Base-by-base conservation (phyloP, 2,113 vertebrate genomes). In the Phalacrocorax aristotelis region DNA sequence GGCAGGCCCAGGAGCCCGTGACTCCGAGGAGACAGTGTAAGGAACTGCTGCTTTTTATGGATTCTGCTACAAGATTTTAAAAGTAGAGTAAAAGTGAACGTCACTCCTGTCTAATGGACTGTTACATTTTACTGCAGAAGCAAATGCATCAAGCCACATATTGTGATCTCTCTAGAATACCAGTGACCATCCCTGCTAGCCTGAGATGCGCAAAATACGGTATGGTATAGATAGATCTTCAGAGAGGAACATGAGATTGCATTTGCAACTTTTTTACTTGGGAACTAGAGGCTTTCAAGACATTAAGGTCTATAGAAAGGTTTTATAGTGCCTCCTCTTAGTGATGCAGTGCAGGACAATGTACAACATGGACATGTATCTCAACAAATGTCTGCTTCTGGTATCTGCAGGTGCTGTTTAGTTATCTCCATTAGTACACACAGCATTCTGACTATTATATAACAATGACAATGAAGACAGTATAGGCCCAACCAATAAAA, bases 261-360 rank as follows among this genome's bases (percentile, higher is more conserved):
- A 34, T 79, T 85, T 83, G 70, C 36, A 84, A 46, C 52, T 44
- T 91, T 38, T 83, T 94, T 54, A 27, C 71, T 69, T 51, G 71
- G 34, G 36, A 91, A 20, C 27, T 72, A 30, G 29, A 92, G 40
- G 25, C 40, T 87, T 85, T 82, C 32, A 82, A 70, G 57, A 34
- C 23, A 46, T 69, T 25, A 61, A 58, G 13, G 27, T 74, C 74
- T 75, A 65, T 6, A 52, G 74, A 83, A 92, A 44, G 25, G 32
- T 51, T 82, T 55, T 85, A 40, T 9, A 74, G 65, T 44, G 30
- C 5, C 46, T 62, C 17, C 3, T 80, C 69, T 75, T 68, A 66
- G 72, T 0, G 0, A 6, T 69, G 42, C 40, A 23, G 22, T 46
- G 60, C 51, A 46, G 30, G 79, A 70, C 76, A 86, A 26, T 1